Percentiles rank a stretch among this genome's conserved stretches.
These are phyloP conservation scores for Lasioglossum albipes DNA, from an alignment of 1,140 invertebrate species.

Conservation along the genomic window DNA sequence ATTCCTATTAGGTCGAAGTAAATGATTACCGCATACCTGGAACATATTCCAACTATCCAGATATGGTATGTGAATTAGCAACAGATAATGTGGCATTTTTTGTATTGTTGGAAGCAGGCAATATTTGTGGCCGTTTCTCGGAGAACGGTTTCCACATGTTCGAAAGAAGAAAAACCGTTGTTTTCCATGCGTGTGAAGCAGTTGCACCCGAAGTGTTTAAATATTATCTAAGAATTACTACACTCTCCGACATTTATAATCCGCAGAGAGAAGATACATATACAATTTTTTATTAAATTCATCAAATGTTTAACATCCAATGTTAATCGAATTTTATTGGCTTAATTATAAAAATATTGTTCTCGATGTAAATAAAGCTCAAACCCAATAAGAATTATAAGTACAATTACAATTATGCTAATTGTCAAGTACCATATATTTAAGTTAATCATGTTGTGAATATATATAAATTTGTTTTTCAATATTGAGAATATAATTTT, in stretches of 20 bases:
- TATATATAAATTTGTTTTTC: slow-evolving; percentile 6
- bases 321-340: neutral
- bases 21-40: slow-evolving; percentile 49
- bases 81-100: slow-evolving; percentile 82
- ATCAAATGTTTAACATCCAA: neutral
- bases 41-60: slow-evolving; percentile 56
- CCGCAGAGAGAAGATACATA: slow-evolving; percentile 16
- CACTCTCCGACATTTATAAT: slow-evolving; percentile 68
- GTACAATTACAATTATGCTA: slow-evolving; percentile 48
- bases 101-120: slow-evolving; percentile 82
- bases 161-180: slow-evolving; percentile 54
- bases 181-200: slow-evolving; percentile 59
- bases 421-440: slow-evolving; percentile 53
- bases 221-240: slow-evolving; percentile 61
- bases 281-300: neutral
- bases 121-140: slow-evolving; percentile 81
- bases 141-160: slow-evolving; percentile 84
- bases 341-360: slow-evolving; percentile 64
- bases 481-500: neutral
- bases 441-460: slow-evolving; percentile 42
- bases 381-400: slow-evolving; percentile 64
- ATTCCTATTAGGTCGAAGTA: slow-evolving; percentile 57
- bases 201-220: slow-evolving; percentile 49
- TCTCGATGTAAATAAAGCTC: slow-evolving; percentile 73
- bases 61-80: slow-evolving; percentile 72